Evolutionary conservation across 1,140 invertebrate genomes (phyloP).

Genomic region (Hestina assimilis): DNA sequence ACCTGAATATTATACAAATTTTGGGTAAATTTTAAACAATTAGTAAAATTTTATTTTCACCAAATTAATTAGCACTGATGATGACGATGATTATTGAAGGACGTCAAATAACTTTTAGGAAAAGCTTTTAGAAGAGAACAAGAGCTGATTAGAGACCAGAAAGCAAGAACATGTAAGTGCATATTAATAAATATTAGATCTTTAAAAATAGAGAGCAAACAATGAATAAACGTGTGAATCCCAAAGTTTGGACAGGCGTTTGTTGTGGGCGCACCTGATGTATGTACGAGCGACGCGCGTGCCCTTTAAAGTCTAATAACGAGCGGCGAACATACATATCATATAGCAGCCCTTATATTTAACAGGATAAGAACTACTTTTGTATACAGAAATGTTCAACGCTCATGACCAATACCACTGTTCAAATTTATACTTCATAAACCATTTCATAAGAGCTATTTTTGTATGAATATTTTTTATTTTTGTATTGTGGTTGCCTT

Average conservation of each 20-base stretch:
- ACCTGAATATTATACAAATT: too few relatives aligned
- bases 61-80: too few relatives aligned
- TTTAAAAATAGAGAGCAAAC: too few relatives aligned
- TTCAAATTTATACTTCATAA: neutral
- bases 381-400: neutral
- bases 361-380: neutral
- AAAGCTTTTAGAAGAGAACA: too few relatives aligned
- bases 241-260: neutral
- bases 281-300: neutral
- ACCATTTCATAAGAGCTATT: neutral
- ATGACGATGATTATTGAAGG: too few relatives aligned
- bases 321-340: neutral
- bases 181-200: too few relatives aligned
- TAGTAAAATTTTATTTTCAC: too few relatives aligned
- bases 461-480: neutral
- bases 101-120: too few relatives aligned
- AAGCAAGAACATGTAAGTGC: too few relatives aligned
- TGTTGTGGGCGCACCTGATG: constrained; percentile 1
- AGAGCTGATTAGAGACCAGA: too few relatives aligned
- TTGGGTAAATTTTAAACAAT: too few relatives aligned
- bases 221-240: neutral
- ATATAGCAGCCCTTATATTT: neutral
- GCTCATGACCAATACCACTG: neutral
- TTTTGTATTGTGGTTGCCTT: neutral
- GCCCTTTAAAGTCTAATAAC: neutral